Conservation (phyloP, 2,888 invertebrate genomes). For the Malthinus flaveolus region DNA sequence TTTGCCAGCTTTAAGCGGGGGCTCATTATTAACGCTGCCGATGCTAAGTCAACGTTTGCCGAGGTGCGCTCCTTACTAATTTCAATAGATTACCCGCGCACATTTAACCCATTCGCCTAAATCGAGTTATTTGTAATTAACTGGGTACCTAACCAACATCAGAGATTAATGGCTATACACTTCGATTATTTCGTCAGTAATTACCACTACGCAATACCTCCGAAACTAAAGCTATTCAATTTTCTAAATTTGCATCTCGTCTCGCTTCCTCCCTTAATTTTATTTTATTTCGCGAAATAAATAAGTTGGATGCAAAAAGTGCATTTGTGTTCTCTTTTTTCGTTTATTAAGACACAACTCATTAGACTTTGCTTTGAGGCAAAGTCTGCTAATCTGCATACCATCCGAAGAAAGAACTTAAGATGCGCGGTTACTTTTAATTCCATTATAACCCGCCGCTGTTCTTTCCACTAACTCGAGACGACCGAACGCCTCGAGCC, state of each 20-base stretch:
- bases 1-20: conserved; percentile 45
- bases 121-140: conserved; percentile 58
- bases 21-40: conserved; percentile 52
- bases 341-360: conserved; percentile 26
- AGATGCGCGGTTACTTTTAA: conserved; percentile 34
- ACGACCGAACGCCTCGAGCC: conserved; percentile 15
- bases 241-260: conserved; percentile 8
- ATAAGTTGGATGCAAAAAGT: neutral
- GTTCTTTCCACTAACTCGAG: conserved; percentile 10
- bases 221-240: conserved; percentile 15
- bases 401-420: conserved; percentile 32
- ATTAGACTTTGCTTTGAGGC: conserved; percentile 26
- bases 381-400: conserved; percentile 26
- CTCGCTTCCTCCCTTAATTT: neutral
- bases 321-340: neutral
- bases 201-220: conserved; percentile 27
- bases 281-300: neutral
- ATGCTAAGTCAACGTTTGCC: conserved; percentile 55
- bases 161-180: conserved; percentile 41
- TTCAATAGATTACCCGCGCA: conserved; percentile 57
- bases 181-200: conserved; percentile 42
- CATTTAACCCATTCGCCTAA: conserved; percentile 56
- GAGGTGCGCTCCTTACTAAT: conserved; percentile 56
- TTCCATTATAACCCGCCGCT: conserved; percentile 31
- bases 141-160: conserved; percentile 47